phyloP scores from a whole-genome alignment of 2,888 invertebrate species.

The Limnephilus rhombicus region DNA sequence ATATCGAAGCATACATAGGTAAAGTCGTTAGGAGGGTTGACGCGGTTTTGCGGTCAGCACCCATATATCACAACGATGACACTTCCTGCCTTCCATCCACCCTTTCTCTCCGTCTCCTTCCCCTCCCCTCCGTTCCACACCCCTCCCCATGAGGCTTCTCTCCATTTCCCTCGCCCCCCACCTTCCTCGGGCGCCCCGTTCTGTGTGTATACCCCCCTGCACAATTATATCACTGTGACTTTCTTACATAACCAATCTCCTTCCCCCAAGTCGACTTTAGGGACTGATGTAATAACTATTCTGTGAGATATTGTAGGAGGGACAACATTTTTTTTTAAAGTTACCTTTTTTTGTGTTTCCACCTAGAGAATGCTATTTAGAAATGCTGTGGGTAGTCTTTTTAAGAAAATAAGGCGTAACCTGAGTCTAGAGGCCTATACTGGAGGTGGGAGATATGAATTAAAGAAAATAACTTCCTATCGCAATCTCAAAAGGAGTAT shows the following conservation, averaged over 20 bases:
- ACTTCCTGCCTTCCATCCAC: conserved; percentile 70
- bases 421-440: too few species aligned
- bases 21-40: conserved; percentile 57
- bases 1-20: conserved; percentile 28
- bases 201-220: conserved; percentile 31
- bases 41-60: conserved; percentile 70
- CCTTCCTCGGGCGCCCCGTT: neutral
- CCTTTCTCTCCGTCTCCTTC: conserved; percentile 26
- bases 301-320: neutral
- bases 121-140: neutral
- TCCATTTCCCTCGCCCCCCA: neutral
- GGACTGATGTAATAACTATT: neutral
- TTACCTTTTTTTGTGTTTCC: too few species aligned
- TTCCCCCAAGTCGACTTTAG: conserved; percentile 3
- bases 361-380: too few species aligned
- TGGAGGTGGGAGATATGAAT: too few species aligned
- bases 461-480: too few species aligned
- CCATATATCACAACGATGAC: conserved; percentile 73
- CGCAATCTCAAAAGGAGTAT: too few species aligned
- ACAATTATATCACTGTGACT: conserved; percentile 40
- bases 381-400: too few species aligned
- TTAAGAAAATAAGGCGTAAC: too few species aligned
- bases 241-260: conserved; percentile 38
- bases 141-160: neutral
- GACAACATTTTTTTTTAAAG: neutral